Base-by-base conservation (phyloP, 2,113 vertebrate species). In the Physeter macrocephalus region DNA sequence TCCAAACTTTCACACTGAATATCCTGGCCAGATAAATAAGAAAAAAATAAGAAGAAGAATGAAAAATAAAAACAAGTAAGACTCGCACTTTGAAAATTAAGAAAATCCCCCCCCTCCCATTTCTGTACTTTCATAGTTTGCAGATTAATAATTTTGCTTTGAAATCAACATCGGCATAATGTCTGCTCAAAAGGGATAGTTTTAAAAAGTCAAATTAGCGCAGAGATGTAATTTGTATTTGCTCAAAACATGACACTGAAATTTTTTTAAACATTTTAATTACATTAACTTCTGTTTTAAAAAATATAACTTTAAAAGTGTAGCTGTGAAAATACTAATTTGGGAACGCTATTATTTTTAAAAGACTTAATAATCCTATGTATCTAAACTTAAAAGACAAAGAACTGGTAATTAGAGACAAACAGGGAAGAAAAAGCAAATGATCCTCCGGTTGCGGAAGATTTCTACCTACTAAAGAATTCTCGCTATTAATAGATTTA, bases 311-410 rank as follows among this genome's bases (percentile, higher is more conserved):
- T 86, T 87, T 88, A 39, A 64, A 69, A 91, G 20, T 27, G 6
- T 29, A 15, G 36, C 62, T 95, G 21, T 94, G 17, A 86, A 95
- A 95, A 95, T 64, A 85, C 21, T 90, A 64, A 88, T 77, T 83
- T 49, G 75, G 52, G 46, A 89, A 59, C 5, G 14, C 43, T 29
- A 92, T 52, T 89, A 15, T 64, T 84, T 80, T 88, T 27, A 85
- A 90, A 71, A 27, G 62, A 62, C 13, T 96, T 89, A 88, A 67
- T 74, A 93, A 92, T 77, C 10, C 34, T 43, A 72, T 49, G 34
- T 69, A 46, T 49, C 64, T 93, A 89, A 85, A 88, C 74, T 86
- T 92, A 89, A 96, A 96, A 75, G 11, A 87, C 18, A 61, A 85
- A 54, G 41, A 93, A 10, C 14, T 85, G 49, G 29, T 82, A 66